Evolutionary conservation across 2,113 vertebrate genomes (phyloP).

Genomic region (Rhea pennata): DNA sequence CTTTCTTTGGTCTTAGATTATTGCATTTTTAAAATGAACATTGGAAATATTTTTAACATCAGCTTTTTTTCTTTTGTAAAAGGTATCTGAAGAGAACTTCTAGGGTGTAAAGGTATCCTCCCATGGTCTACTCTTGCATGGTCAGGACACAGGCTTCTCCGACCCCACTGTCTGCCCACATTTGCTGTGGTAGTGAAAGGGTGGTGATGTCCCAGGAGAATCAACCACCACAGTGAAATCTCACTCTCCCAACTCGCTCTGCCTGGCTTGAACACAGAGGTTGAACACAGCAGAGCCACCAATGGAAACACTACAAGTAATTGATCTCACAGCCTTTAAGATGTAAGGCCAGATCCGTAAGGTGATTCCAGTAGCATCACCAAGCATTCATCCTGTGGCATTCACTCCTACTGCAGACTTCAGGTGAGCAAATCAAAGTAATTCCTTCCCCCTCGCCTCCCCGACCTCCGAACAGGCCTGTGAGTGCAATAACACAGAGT

Average conservation of each 20-base stretch:
- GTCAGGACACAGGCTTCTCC: not conserved
- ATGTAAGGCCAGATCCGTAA: not conserved
- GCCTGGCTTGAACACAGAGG: not conserved
- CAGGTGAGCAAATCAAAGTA: not conserved
- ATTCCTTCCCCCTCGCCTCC: no score
- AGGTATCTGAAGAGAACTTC: not conserved
- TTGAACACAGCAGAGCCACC: not conserved
- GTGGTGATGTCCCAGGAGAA: not conserved
- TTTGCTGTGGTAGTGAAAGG: not conserved
- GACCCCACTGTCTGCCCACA: not conserved
- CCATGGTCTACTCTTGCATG: not conserved
- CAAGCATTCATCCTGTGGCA: not conserved
- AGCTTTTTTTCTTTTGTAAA: not conserved
- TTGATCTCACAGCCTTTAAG: not conserved
- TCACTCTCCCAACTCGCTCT: not conserved
- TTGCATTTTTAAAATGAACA: not conserved
- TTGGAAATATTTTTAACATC: not conserved
- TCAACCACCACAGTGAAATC: not conserved
- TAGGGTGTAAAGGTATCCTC: no score
- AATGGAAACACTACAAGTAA: not conserved
- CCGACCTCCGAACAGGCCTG: not conserved
- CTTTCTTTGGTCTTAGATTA: not conserved
- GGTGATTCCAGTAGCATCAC: not conserved
- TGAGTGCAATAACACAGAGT: constrained; percentile 10
- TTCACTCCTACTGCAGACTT: not conserved